Evolutionary conservation across 30 jellyfish, hydroid and myxozoan species (phyloP).

Genomic region (Euphysa ruthae): DNA sequence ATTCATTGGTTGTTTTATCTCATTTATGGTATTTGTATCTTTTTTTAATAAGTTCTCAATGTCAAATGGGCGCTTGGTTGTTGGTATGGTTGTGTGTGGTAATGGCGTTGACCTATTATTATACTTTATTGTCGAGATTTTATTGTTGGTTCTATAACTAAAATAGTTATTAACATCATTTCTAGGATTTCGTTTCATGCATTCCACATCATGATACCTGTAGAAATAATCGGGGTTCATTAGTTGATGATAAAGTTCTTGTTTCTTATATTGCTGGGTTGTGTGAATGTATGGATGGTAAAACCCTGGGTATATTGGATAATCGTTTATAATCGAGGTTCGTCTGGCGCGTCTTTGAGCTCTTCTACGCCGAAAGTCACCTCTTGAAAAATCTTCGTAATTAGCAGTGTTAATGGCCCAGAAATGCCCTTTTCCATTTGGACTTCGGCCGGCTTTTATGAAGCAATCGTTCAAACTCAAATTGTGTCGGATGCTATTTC

Average conservation of each 20-base stretch:
- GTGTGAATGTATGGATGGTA: conserved; percentile 1
- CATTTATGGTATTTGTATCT: conserved; percentile 1
- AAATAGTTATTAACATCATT: no score
- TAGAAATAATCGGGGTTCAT: no score
- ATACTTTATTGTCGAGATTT: no score
- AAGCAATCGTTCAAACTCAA: conserved; percentile 27
- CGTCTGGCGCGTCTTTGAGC: conserved; percentile 43
- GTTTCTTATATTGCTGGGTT: background rate
- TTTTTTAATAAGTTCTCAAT: conserved; percentile 21
- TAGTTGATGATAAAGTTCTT: background rate
- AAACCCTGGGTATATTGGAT: conserved; percentile 1
- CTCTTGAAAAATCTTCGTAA: conserved; percentile 26
- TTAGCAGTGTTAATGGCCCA: conserved; percentile 44
- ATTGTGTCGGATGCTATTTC: conserved; percentile 41
- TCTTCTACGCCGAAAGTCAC: conserved; percentile 31
- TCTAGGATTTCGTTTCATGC: no score
- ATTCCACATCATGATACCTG: no score
- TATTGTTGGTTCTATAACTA: no score
- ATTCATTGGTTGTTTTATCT: no score
- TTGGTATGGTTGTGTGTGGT: background rate
- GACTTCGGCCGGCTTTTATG: conserved; percentile 45
- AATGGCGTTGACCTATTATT: background rate
- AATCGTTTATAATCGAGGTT: conserved; percentile 7
- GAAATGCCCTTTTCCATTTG: conserved; percentile 36
- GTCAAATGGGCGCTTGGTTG: conserved; percentile 24